Evolutionary conservation across 2,888 invertebrate species (phyloP).

Genomic region (Petrophora chlorosata): DNA sequence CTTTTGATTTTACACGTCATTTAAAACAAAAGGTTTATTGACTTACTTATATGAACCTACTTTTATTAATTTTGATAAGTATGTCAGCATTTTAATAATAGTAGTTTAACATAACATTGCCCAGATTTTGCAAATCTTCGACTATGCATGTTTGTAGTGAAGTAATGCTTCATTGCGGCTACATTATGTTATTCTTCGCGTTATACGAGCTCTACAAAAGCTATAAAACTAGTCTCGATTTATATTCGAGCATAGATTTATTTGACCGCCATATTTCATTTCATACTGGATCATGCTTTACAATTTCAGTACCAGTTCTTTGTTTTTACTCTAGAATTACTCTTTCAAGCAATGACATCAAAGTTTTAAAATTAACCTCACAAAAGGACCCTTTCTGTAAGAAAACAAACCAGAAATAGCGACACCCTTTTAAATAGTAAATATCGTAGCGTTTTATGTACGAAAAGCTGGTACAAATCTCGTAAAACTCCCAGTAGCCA

Average conservation of each 20-base stretch:
- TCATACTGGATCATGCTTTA: constrained; percentile 3
- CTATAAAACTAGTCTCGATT: constrained; percentile 36
- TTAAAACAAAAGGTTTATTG: too few species aligned
- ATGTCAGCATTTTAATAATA: too few species aligned
- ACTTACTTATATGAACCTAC: too few species aligned
- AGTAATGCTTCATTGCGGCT: constrained; percentile 25
- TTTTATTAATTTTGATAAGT: too few species aligned
- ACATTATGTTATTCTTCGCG: constrained; percentile 38
- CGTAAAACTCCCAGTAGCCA: constrained; percentile 24
- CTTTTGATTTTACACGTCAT: too few species aligned
- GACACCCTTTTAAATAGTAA: constrained; percentile 31
- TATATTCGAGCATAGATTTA: constrained; percentile 23
- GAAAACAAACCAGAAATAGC: too few species aligned
- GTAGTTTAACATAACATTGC: too few species aligned
- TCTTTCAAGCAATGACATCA: not conserved
- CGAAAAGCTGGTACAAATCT: constrained; percentile 25
- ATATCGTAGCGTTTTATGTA: constrained; percentile 25
- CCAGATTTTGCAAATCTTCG: not conserved
- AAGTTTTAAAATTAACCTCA: too few species aligned
- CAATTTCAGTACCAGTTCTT: constrained; percentile 8
- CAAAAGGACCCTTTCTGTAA: too few species aligned
- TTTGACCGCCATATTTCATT: constrained; percentile 22
- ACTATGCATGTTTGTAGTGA: constrained; percentile 28
- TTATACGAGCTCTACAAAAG: constrained; percentile 35
- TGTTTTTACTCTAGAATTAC: not conserved